These are phyloP conservation scores for Platycheirus rosarum DNA, from an alignment of 2,888 invertebrate genomes.

Conservation along the genomic window DNA sequence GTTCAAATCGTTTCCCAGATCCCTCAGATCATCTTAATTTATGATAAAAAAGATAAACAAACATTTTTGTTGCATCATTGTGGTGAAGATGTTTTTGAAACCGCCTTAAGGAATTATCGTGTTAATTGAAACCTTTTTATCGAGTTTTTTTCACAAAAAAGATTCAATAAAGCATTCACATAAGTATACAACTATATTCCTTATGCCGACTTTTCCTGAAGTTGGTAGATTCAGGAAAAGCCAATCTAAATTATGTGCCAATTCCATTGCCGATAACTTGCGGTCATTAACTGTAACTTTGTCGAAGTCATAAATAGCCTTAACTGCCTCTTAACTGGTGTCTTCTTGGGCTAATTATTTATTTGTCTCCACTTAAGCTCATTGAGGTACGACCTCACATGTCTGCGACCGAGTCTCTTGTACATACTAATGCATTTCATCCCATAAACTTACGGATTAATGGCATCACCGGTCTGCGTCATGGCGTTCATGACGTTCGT, in stretches of 20 bases:
- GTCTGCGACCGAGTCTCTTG: not conserved
- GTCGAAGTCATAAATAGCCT: slow-evolving; percentile 44
- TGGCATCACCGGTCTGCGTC: slow-evolving; percentile 55
- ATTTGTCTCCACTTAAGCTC: slow-evolving; percentile 44
- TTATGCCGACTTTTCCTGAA: no score
- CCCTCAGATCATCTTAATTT: slow-evolving; percentile 8
- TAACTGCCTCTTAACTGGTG: slow-evolving; percentile 33
- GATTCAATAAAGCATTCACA: no score
- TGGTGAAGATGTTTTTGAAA: not conserved
- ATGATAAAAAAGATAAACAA: slow-evolving; percentile 51
- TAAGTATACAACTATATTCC: no score
- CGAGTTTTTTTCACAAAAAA: not conserved
- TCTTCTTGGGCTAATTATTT: slow-evolving; percentile 53
- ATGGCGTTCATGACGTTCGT: not conserved
- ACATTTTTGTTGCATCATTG: slow-evolving; percentile 54
- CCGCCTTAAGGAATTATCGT: not conserved
- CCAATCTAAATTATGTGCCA: not conserved
- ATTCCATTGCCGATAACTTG: not conserved
- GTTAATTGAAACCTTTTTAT: slow-evolving; percentile 8
- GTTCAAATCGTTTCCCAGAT: slow-evolving; percentile 31
- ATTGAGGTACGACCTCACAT: slow-evolving; percentile 1
- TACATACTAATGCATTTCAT: slow-evolving; percentile 57
- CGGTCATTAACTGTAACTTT: not conserved
- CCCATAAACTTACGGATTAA: slow-evolving; percentile 62
- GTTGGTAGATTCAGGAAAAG: not conserved